phyloP scores from a whole-genome alignment of 2,797 vertebrate species.

The Brachymystax lenok region DNA sequence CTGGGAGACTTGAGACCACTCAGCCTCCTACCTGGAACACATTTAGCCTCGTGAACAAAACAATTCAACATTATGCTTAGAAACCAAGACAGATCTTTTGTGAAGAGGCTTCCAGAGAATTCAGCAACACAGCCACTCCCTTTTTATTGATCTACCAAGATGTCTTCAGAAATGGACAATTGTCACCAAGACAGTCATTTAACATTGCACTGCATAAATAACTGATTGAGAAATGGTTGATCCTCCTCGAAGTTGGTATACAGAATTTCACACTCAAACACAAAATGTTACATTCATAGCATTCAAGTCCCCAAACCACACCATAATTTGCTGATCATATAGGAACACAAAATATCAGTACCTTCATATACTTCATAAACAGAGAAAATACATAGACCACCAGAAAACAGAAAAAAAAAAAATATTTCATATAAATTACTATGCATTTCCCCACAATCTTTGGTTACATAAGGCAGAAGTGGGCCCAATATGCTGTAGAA shows the following conservation, averaged over 20 bases:
- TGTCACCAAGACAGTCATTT: background rate
- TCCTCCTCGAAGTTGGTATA: background rate
- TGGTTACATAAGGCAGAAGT: conserved; percentile 59
- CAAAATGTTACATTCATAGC: conserved; percentile 41
- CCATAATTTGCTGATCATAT: conserved; percentile 11
- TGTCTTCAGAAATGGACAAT: background rate
- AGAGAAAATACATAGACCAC: conserved; percentile 8
- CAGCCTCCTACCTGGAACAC: conserved; percentile 31
- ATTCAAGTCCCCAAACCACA: background rate
- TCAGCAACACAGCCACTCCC: conserved; percentile 2
- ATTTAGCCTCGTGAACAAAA: conserved; percentile 11
- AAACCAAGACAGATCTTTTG: background rate
- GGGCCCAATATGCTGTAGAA: background rate
- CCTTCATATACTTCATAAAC: conserved; percentile 24
- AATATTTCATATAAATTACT: conserved; percentile 25
- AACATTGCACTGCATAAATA: conserved; percentile 41
- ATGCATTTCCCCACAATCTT: conserved; percentile 36
- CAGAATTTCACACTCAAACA: background rate
- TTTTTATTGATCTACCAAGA: conserved; percentile 22
- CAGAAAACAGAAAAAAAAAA: conserved; percentile 23
- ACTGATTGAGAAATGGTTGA: background rate
- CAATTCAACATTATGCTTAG: background rate
- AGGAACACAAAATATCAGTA: conserved; percentile 46
- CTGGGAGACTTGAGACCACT: conserved; percentile 46
- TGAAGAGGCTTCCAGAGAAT: background rate